Conservation (phyloP, 2,113 vertebrate species). For the Hippocampus barbouri region DNA sequence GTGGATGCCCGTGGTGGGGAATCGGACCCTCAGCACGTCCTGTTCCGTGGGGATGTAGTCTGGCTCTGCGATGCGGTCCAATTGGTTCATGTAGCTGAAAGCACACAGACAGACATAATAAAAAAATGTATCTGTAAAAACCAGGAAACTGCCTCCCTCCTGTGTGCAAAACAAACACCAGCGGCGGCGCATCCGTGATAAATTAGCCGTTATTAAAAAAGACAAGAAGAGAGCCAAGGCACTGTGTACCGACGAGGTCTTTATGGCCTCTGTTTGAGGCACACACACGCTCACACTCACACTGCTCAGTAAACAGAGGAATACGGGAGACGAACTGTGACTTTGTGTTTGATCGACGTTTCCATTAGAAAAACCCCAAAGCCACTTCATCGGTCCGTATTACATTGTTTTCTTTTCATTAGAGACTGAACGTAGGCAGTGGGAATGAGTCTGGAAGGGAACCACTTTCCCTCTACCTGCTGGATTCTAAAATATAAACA, state of each 20-base stretch:
- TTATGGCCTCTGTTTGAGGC: slow-evolving; percentile 58
- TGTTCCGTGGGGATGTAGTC: slow-evolving; percentile 81
- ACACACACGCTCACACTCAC: background rate
- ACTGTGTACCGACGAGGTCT: slow-evolving; percentile 31
- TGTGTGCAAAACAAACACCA: slow-evolving; percentile 20
- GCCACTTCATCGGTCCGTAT: background rate
- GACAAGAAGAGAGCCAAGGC: slow-evolving; percentile 16
- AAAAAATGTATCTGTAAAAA: background rate
- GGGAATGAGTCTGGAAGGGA: background rate
- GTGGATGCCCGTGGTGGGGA: slow-evolving; percentile 87
- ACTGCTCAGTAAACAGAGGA: slow-evolving; percentile 47
- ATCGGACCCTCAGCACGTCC: slow-evolving; percentile 84
- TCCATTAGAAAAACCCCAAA: background rate
- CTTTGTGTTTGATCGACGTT: slow-evolving; percentile 11
- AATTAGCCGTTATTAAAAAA: slow-evolving; percentile 15
- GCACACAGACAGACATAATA: background rate
- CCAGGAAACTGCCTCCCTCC: background rate
- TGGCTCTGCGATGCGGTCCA: slow-evolving; percentile 76
- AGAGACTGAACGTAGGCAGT: background rate
- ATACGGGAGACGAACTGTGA: slow-evolving; percentile 4
- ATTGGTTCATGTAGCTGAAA: slow-evolving; percentile 78
- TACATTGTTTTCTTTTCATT: background rate
- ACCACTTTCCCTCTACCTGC: background rate
- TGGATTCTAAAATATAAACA: background rate
- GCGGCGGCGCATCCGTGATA: slow-evolving; percentile 14